Evolutionary conservation across 2,797 vertebrate species (phyloP).

Genomic region (Mormyrops attenuatus): DNA sequence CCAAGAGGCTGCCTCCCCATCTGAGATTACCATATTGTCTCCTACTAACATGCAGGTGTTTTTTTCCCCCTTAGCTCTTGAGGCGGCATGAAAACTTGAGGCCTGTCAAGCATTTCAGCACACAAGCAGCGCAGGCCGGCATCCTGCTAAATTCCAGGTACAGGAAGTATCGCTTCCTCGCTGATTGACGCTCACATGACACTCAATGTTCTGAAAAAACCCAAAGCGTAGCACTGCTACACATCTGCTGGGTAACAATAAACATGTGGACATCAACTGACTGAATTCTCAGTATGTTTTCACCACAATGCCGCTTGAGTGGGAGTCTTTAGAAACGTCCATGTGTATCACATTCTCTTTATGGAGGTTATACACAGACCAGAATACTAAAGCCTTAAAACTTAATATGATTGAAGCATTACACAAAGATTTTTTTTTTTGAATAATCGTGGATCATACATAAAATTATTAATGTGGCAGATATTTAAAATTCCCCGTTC

Average conservation of each 20-base stretch:
- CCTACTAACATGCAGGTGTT: background rate
- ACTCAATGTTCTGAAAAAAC: background rate
- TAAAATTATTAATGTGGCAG: background rate
- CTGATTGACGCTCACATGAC: background rate
- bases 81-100: background rate
- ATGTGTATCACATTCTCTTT: background rate
- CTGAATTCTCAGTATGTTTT: background rate
- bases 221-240: background rate
- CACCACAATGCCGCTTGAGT: background rate
- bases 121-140: background rate
- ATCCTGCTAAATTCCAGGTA: background rate
- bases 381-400: background rate
- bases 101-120: background rate
- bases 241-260: background rate
- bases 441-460: background rate
- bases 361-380: background rate
- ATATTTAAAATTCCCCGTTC: background rate
- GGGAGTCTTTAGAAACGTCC: background rate
- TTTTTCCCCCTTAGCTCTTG: background rate
- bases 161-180: background rate
- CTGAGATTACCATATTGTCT: constrained; percentile 1
- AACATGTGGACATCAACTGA: background rate
- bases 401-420: background rate
- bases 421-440: background rate
- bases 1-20: background rate